Percentiles rank a stretch among this genome's conserved stretches.
Evolutionary conservation across 2,797 vertebrate genomes (phyloP).

Genomic region (Falco columbarius): DNA sequence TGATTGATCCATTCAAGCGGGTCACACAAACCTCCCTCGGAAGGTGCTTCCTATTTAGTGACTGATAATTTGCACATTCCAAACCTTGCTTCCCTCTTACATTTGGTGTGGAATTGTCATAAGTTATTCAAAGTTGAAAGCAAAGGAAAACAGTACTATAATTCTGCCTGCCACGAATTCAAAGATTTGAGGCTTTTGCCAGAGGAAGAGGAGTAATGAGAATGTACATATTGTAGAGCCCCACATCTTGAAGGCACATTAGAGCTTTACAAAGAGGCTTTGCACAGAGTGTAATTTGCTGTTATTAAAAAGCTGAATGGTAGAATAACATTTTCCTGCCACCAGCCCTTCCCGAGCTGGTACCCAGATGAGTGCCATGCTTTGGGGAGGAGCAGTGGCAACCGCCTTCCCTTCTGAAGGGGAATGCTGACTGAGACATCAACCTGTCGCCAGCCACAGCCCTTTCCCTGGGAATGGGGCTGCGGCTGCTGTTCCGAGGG

Average conservation of each 20-base stretch:
- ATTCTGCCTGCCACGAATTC: background rate
- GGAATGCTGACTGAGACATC: background rate
- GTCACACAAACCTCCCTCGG: background rate
- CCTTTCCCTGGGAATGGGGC: slow-evolving; percentile 8
- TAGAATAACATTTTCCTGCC: background rate
- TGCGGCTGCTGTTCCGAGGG: slow-evolving; percentile 45
- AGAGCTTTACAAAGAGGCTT: background rate
- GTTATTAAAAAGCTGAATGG: background rate
- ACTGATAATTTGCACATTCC: background rate
- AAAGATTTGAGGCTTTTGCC: background rate
- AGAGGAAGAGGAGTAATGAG: background rate
- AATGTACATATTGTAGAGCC: background rate
- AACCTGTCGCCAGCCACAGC: background rate
- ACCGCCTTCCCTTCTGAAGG: too few relatives aligned
- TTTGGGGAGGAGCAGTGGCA: background rate
- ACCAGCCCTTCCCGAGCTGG: background rate
- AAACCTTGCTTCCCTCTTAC: background rate
- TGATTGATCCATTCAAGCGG: background rate
- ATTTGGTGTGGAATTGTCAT: background rate
- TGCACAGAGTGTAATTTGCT: background rate
- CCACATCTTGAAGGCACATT: background rate
- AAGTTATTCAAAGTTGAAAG: background rate
- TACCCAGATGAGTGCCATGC: background rate
- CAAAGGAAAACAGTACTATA: background rate
- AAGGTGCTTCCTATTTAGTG: background rate